These are phyloP conservation scores for Diorhabda sublineata DNA, from an alignment of 1,140 invertebrate species.

Conservation along the genomic window DNA sequence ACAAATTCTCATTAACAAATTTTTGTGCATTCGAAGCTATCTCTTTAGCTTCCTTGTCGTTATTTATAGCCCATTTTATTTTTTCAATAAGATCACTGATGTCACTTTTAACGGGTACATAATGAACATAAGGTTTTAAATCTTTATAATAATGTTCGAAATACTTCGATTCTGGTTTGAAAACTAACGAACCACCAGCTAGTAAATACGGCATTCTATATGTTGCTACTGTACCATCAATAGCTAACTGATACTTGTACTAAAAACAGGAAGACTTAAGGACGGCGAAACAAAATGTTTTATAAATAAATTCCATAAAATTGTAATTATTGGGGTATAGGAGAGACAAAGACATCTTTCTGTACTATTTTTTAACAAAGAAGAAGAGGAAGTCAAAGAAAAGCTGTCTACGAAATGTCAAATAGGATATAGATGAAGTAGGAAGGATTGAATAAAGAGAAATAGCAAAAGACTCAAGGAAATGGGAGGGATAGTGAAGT, in stretches of 20 bases:
- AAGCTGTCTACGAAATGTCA: too few species aligned
- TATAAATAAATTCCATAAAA: slow-evolving; percentile 10
- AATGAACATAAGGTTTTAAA: slow-evolving; percentile 74
- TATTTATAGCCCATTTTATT: slow-evolving; percentile 72
- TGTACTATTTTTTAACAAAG: too few species aligned
- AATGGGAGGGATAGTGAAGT: too few species aligned
- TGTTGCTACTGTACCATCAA: slow-evolving; percentile 95
- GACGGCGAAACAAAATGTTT: slow-evolving; percentile 19
- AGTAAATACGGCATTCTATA: slow-evolving; percentile 91
- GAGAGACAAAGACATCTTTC: too few species aligned
- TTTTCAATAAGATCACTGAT: slow-evolving; percentile 77
- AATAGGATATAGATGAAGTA: too few species aligned
- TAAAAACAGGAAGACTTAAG: slow-evolving; percentile 50
- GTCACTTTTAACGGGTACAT: slow-evolving; percentile 75
- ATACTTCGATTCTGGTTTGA: slow-evolving; percentile 91
- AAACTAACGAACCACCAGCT: slow-evolving; percentile 77
- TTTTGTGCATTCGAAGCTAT: slow-evolving; percentile 69
- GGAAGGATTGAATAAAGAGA: too few species aligned
- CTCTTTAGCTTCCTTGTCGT: slow-evolving; percentile 68
- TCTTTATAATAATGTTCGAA: slow-evolving; percentile 92
- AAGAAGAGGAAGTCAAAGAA: too few species aligned
- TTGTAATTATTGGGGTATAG: background rate
- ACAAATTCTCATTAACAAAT: slow-evolving; percentile 74
- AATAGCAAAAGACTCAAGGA: too few species aligned
- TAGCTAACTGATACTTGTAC: slow-evolving; percentile 93